phyloP scores from a whole-genome alignment of 2,797 vertebrate genomes.

The Sebastes trivittatus region DNA sequence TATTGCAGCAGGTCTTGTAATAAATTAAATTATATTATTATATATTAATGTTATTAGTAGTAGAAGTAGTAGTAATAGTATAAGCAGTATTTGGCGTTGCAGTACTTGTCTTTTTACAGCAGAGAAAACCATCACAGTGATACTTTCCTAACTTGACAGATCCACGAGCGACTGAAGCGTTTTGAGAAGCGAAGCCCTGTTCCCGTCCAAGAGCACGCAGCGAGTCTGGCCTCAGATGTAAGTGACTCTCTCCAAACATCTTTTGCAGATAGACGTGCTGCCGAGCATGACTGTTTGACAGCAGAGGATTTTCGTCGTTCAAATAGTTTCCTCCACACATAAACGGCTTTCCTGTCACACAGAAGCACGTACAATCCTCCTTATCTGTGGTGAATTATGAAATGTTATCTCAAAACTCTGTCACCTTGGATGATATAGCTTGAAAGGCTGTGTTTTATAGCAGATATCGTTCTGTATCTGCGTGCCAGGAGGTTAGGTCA shows the following conservation, averaged over 20 bases:
- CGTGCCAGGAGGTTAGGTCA: constrained; percentile 49
- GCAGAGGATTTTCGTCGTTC: constrained; percentile 10
- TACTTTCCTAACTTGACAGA: constrained; percentile 57
- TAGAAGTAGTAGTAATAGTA: not conserved
- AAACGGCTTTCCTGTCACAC: constrained; percentile 34
- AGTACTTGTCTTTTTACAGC: not conserved
- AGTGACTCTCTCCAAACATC: constrained; percentile 56
- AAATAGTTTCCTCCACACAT: constrained; percentile 27
- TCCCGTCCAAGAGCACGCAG: constrained; percentile 56
- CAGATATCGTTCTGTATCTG: constrained; percentile 9
- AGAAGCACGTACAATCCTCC: not conserved
- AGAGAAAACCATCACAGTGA: constrained; percentile 8
- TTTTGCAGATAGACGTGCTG: constrained; percentile 48
- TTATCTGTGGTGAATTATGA: not conserved
- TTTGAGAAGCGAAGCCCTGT: constrained; percentile 68
- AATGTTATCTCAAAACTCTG: constrained; percentile 16
- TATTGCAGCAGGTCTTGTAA: not conserved
- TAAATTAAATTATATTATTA: not conserved
- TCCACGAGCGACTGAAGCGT: constrained; percentile 74
- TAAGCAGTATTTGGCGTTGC: not conserved
- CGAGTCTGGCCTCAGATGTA: constrained; percentile 67
- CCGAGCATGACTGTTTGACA: constrained; percentile 39
- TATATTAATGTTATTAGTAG: not conserved
- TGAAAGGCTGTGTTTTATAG: constrained; percentile 21
- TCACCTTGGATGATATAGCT: not conserved